These are phyloP conservation scores for Paguma larvata DNA, from an alignment of 2,797 vertebrate species.

Conservation along the genomic window DNA sequence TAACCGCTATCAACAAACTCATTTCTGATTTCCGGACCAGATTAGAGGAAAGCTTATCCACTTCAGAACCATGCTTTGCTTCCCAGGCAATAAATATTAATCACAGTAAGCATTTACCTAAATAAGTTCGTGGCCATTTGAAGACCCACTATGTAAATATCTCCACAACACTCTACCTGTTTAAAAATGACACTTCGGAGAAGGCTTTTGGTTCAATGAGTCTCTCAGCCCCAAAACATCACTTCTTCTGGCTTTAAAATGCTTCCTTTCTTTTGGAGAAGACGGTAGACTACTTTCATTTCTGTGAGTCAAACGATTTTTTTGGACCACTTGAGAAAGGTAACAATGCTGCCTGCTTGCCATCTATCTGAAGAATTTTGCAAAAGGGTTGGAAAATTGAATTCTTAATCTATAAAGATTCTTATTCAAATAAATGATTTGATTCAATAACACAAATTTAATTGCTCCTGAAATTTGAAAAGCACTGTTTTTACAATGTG, in stretches of 20 bases:
- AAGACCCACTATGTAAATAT: background rate
- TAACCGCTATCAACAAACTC: background rate
- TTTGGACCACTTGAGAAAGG: background rate
- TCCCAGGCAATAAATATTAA: background rate
- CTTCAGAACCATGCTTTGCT: background rate
- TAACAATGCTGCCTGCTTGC: background rate
- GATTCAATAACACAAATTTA: slow-evolving; percentile 20
- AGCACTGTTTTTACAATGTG: slow-evolving; percentile 57
- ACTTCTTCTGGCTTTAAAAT: background rate
- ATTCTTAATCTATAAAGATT: background rate
- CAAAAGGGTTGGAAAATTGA: slow-evolving; percentile 1
- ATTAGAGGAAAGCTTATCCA: background rate
- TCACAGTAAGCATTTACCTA: background rate
- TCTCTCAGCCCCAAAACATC: background rate
- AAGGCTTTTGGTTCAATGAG: background rate
- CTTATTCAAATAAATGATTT: slow-evolving; percentile 12
- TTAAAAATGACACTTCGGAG: background rate
- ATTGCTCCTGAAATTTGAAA: slow-evolving; percentile 27
- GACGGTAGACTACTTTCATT: background rate
- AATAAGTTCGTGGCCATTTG: background rate
- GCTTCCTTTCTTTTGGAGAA: background rate
- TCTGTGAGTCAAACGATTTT: background rate
- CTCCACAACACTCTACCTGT: background rate
- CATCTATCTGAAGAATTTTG: background rate
- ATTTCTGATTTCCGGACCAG: background rate